Evolutionary conservation across 2,113 vertebrate genomes (phyloP), one percentile per base, ranked within the genome.

Genomic region (Petaurus breviceps): DNA sequence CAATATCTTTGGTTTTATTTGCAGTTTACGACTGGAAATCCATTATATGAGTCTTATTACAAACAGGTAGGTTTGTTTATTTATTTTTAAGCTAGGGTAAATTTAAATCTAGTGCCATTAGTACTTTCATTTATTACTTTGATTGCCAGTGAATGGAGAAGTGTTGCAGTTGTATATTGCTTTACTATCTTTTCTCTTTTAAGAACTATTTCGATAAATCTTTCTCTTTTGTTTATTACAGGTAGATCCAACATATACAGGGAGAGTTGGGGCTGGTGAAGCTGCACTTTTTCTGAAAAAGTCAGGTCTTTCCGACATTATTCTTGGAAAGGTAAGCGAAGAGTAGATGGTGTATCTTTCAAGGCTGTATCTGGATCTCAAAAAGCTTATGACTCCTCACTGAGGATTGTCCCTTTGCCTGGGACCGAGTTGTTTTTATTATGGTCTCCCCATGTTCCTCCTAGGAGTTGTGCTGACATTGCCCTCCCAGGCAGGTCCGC

Each of bases 231-330:
- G 61, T 97, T 25, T 95, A 93, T 94, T 97, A 51, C 96, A 99
- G 99, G 99, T 99, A 93, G 99, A 99, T 97, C 99, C 99, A 26
- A 96, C 99, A 3, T 99, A 99, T 49, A 99, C 99, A 0, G 99
- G 99, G 47, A 99, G 99, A 98, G 99, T 99, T 2, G 99, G 99
- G 93, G 99, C 99, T 28, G 99, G 98, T 23, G 99, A 99, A 98
- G 99, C 99, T 53, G 99, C 99, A 0, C 98, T 99, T 92, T 99
- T 99, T 95, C 98, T 99, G 90, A 99, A 99, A 98, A 99, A 99
- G 96, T 99, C 99, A 0, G 99, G 99, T 11, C 99, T 99, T 10
- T 99, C 99, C 55, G 99, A 99, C 96, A 97, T 99, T 91, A 98
- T 99, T n/a, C 97, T 99, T 94, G 99, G 99, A 97, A 99, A 99